Percentiles rank a stretch among this genome's conserved stretches.
Evolutionary conservation across 1,140 invertebrate species (phyloP).

Genomic region (Solenopsis invicta): DNA sequence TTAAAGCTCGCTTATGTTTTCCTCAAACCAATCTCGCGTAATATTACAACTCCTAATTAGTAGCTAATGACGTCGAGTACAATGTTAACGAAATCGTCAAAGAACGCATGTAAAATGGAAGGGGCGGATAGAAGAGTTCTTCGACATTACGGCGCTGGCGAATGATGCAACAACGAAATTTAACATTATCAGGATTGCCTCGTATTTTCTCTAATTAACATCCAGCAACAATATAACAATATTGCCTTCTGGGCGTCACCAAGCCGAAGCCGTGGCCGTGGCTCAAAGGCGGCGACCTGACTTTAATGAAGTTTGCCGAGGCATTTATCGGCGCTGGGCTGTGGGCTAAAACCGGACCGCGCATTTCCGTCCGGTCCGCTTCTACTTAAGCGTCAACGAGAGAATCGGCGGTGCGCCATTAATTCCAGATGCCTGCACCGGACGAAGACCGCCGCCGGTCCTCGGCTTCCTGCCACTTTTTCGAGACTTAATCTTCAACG

Average conservation of each 20-base stretch:
- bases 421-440: conserved; percentile 30
- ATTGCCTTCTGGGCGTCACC: not conserved
- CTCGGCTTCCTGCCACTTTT: conserved; percentile 7
- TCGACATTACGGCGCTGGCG: not conserved
- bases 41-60: conserved; percentile 47
- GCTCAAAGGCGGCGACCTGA: conserved; percentile 54
- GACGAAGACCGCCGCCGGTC: not conserved
- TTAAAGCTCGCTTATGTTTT: conserved; percentile 47
- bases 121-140: not conserved
- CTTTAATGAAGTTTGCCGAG: conserved; percentile 67
- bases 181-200: conserved; percentile 14
- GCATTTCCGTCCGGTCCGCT: conserved; percentile 41
- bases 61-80: conserved; percentile 30
- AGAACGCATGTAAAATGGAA: not conserved
- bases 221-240: conserved; percentile 56
- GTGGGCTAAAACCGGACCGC: conserved; percentile 47
- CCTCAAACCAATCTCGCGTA: conserved; percentile 18
- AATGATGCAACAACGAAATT: not conserved
- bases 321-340: conserved; percentile 52
- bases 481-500: not conserved
- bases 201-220: conserved; percentile 41
- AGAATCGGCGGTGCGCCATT: conserved; percentile 25
- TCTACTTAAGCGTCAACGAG: conserved; percentile 30
- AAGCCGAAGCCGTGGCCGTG: not conserved
- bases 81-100: conserved; percentile 22